These are phyloP conservation scores for Leptopilina boulardi DNA, from an alignment of 1,140 invertebrate genomes.

Conservation along the genomic window DNA sequence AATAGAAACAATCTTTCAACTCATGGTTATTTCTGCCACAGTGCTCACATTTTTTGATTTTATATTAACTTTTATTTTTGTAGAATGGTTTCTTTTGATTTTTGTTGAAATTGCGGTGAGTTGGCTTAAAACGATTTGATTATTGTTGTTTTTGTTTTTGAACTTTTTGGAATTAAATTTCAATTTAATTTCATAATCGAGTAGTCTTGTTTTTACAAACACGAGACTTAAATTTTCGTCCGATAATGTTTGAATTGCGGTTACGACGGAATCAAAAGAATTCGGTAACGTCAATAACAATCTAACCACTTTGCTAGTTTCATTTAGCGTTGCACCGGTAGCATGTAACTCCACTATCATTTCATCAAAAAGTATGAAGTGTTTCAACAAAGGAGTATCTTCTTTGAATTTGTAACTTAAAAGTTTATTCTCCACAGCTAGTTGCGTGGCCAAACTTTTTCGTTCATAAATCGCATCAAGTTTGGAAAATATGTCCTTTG, in stretches of 20 bases:
- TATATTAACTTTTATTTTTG: no score
- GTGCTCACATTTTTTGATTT: neutral
- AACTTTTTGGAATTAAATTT: neutral
- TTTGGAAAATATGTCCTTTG: constrained; percentile 62
- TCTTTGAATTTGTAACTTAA: constrained; percentile 66
- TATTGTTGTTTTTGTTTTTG: neutral
- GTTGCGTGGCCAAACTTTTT: constrained; percentile 36
- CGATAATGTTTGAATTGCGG: constrained; percentile 52
- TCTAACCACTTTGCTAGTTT: neutral
- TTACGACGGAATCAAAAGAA: constrained; percentile 46
- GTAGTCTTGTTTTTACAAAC: constrained; percentile 46
- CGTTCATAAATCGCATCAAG: constrained; percentile 59
- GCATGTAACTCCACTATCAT: constrained; percentile 50
- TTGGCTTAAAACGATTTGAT: neutral
- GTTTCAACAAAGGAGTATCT: constrained; percentile 61
- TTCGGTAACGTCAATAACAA: constrained; percentile 46
- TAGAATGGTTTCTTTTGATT: no score
- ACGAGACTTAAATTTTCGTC: constrained; percentile 48
- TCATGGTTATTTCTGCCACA: neutral
- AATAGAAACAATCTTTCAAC: neutral
- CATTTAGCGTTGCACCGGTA: neutral
- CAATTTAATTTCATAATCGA: constrained; percentile 43
- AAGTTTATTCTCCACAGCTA: constrained; percentile 63
- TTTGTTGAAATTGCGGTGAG: no score
- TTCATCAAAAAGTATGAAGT: constrained; percentile 70